These are phyloP conservation scores for Laticauda colubrina DNA, from an alignment of 2,113 vertebrate species.

Conservation along the genomic window DNA sequence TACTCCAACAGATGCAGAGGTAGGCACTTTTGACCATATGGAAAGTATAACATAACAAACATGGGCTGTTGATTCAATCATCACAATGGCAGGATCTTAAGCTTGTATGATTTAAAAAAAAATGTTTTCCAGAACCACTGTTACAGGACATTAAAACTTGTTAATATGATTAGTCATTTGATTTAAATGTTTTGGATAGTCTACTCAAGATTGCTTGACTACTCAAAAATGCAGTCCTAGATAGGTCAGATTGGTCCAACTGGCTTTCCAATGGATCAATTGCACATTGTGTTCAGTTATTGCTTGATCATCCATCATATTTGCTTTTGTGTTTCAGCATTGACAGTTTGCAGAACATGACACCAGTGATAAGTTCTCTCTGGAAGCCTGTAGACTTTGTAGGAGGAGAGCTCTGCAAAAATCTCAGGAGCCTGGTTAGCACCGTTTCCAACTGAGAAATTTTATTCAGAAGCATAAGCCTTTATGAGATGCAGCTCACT, in stretches of 20 bases:
- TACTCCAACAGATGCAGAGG: neutral
- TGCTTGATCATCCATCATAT: neutral
- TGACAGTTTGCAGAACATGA: neutral
- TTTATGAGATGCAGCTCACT: neutral
- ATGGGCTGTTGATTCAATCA: neutral
- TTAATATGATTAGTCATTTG: neutral
- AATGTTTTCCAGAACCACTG: neutral
- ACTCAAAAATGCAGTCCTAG: neutral
- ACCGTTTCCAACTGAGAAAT: neutral
- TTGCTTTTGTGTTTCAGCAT: neutral
- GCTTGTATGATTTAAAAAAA: neutral
- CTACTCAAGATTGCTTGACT: neutral
- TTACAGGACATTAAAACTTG: neutral
- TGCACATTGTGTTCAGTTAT: neutral
- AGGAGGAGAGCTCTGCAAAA: neutral
- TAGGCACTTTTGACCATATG: neutral
- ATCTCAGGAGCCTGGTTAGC: neutral
- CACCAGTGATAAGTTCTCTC: neutral
- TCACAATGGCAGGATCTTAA: neutral
- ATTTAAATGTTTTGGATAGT: neutral
- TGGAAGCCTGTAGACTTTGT: neutral
- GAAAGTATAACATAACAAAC: neutral
- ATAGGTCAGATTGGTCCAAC: neutral
- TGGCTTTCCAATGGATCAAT: neutral
- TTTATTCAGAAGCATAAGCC: neutral